A percentile compares a stretch with the other conserved stretches of the same genome.
These are phyloP conservation scores for Cecropterus lyciades DNA, from an alignment of 1,140 invertebrate species.

Conservation along the genomic window DNA sequence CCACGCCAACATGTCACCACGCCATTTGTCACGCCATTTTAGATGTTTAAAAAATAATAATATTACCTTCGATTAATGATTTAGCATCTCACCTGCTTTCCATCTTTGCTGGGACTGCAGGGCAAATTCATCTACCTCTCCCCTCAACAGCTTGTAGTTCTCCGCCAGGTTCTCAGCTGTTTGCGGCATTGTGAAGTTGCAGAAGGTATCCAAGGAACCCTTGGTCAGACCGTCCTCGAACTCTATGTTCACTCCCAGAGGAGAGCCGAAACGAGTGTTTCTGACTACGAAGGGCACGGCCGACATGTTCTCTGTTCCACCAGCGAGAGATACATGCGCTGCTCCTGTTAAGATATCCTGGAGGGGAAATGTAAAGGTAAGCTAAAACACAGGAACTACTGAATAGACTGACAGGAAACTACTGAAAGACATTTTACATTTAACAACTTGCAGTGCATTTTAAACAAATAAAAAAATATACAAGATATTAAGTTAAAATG, in stretches of 20 bases:
- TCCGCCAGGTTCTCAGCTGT: conserved; percentile 98
- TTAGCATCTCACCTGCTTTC: conserved; percentile 87
- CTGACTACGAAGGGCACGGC: conserved; percentile 94
- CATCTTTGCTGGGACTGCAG: conserved; percentile 92
- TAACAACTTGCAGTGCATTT: too few species aligned
- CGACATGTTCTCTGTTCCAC: conserved; percentile 98
- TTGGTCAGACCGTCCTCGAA: conserved; percentile 94
- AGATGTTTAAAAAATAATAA: too few species aligned
- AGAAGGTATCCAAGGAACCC: conserved; percentile 94
- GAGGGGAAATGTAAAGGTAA: conserved; percentile 90
- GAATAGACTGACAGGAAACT: too few species aligned
- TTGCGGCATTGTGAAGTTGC: conserved; percentile 97
- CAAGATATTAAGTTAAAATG: too few species aligned
- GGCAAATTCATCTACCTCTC: conserved; percentile 95
- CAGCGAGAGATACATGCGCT: conserved; percentile 94
- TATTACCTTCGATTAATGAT: too few species aligned
- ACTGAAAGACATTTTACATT: too few species aligned
- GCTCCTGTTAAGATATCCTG: conserved; percentile 95
- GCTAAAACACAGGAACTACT: too few species aligned
- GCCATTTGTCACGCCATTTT: too few species aligned
- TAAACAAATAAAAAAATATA: too few species aligned
- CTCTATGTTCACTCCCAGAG: conserved; percentile 90
- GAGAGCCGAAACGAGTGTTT: conserved; percentile 94
- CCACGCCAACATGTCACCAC: too few species aligned
- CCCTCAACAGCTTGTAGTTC: conserved; percentile 93